Evolutionary conservation across 92 coral and sea anemone genomes (phyloP).

Genomic region (Porites divaricata): DNA sequence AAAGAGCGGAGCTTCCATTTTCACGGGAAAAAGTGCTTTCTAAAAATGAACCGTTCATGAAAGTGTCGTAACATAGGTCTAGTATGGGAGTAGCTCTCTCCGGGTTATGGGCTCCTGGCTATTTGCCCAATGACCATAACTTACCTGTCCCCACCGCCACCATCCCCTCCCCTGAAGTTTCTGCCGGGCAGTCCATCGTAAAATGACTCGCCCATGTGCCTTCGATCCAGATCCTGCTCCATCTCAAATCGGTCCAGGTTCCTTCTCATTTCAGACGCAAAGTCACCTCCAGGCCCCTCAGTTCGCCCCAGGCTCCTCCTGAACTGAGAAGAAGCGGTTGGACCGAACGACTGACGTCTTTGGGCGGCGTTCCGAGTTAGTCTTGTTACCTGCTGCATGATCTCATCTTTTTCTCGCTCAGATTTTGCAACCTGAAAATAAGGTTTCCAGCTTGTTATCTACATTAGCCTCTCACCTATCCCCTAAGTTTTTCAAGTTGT

Average conservation of each 20-base stretch:
- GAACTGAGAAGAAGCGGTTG: slow-evolving; percentile 38
- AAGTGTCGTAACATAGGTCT: too few species aligned
- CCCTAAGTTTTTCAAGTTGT: slow-evolving; percentile 75
- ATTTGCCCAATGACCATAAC: background rate
- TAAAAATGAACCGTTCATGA: too few species aligned
- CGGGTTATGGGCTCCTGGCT: too few species aligned
- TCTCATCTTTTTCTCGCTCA: slow-evolving; percentile 84
- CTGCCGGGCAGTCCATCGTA: slow-evolving; percentile 43
- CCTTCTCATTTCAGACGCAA: slow-evolving; percentile 67
- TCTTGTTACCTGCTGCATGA: slow-evolving; percentile 77
- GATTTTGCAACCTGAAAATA: slow-evolving; percentile 74
- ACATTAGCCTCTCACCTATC: slow-evolving; percentile 57
- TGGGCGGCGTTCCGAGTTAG: slow-evolving; percentile 68
- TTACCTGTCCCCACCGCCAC: slow-evolving; percentile 43
- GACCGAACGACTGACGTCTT: slow-evolving; percentile 82
- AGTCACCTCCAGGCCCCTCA: slow-evolving; percentile 66
- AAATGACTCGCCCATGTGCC: slow-evolving; percentile 57
- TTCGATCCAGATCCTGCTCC: slow-evolving; percentile 69
- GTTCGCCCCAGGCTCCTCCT: slow-evolving; percentile 61
- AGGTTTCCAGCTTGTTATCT: slow-evolving; percentile 68
- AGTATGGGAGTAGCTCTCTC: too few species aligned
- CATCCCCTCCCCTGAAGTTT: slow-evolving; percentile 40
- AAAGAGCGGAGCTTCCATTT: too few species aligned
- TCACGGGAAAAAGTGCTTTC: too few species aligned
- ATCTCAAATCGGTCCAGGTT: slow-evolving; percentile 79